Base-by-base conservation (phyloP, 2,888 invertebrate genomes). In the Tetragonula carbonaria region DNA sequence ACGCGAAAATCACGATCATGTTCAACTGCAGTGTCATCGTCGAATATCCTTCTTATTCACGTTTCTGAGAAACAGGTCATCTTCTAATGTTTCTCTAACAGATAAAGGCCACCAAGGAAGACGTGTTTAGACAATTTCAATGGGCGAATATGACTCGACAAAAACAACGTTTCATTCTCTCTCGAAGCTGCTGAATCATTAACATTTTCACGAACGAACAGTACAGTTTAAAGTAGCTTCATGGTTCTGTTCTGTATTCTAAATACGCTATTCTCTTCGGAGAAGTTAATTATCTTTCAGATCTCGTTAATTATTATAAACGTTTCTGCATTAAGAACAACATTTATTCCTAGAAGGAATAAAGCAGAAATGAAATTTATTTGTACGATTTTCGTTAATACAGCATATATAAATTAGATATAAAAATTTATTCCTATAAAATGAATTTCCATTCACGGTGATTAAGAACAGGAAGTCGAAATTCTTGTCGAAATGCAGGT, bases 381-480 rank as follows among this genome's bases (percentile, higher is more conserved):
- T 5, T 5, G n/a, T n/a, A 13, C n/a, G 4, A 57, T 2, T 2
- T 57, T 57, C n/a, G n/a, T 57, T 13, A 0, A n/a, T n/a, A 14
- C 5, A 57, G 2, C 21, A n/a, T n/a, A 5, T 13, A 57, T n/a
- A 59, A 57, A 57, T n/a, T 14, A 57, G 2, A 57, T 5, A 57
- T 8, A 45, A 45, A 21, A 57, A 57, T 57, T 5, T 57, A 57
- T 57, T 57, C n/a, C 11, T n/a, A 33, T 33, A 57, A 18, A n/a
- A n/a, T n/a, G n/a, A 57, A 57, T n/a, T n/a, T 11, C 4, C 14
- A 14, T n/a, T n/a, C n/a, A n/a, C 2, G n/a, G 1, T 5, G 14
- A n/a, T 13, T 57, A 57, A n/a, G 13, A 38, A 45, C 45, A 8
- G 1, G 2, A 45, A 45, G 45, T 8, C 45, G 8, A 45, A 8